Evolutionary conservation across 1,140 invertebrate species (phyloP), one percentile per base, ranked within the genome.

Genomic region (Oryzaephilus surinamensis): DNA sequence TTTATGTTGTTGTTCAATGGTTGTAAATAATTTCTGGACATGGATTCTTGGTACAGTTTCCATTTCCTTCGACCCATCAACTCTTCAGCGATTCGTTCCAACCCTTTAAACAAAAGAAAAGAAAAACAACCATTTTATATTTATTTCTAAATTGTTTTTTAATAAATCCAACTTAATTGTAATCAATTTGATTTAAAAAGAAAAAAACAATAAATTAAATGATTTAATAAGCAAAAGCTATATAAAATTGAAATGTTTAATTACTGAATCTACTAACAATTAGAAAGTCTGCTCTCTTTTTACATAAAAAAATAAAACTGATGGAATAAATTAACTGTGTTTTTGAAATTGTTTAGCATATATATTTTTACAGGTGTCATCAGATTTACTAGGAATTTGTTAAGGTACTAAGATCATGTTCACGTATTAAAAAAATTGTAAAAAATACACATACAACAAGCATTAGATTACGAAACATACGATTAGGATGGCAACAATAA

Each of bases 81-180:
- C 77, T 91, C 86, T 73, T 91, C 86, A 71, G 88, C 87, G 71
- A 94, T 82, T 70, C 85, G 78, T 82, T 94, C 88, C 77, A 94
- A 74, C 75, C 88, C 89, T 94, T 46, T 7, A 48, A 48, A 35
- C 12, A 10, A 28, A 38, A 12, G 18, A 26, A 2, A 20, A 11
- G 23, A 14, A 36, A n/a, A 17, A 32, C 27, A 29, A n/a, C n/a
- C n/a, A n/a, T n/a, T n/a, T n/a, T n/a, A n/a, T n/a, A n/a, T n/a
- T n/a, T n/a, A n/a, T n/a, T n/a, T n/a, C n/a, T n/a, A n/a, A n/a
- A n/a, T n/a, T n/a, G n/a, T n/a, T n/a, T 21, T 21, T 6, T 21
- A 21, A 21, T 6, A 21, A 21, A 21, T 21, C 10, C 20, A 6
- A 21, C 10, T 21, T 21, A 6, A 10, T 6, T 21, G 10, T 6